Evolutionary conservation across 2,888 invertebrate species (phyloP).

Genomic region (Amiota communis): DNA sequence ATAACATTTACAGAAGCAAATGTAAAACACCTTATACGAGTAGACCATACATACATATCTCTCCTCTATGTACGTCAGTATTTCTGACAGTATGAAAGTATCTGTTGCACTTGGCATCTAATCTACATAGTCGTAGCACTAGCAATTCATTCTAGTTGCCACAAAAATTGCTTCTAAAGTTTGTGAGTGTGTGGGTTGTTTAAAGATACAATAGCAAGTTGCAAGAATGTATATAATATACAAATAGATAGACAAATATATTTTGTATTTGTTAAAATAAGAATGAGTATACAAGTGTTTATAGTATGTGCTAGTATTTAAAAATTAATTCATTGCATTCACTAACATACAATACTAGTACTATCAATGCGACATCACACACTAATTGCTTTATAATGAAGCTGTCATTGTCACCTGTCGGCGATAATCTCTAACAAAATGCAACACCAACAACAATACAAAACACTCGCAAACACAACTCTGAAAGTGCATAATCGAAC

Average conservation of each 20-base stretch:
- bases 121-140: neutral
- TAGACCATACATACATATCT: neutral
- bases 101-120: conserved; percentile 23
- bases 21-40: conserved; percentile 8
- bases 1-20: conserved; percentile 51
- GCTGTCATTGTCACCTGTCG: conserved; percentile 71
- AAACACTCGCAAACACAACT: conserved; percentile 10
- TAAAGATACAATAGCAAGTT: neutral
- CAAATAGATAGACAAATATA: neutral
- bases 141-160: neutral
- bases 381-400: conserved; percentile 69
- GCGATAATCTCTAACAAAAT: conserved; percentile 58
- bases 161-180: conserved; percentile 1
- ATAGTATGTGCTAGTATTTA: neutral
- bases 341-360: neutral
- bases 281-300: neutral
- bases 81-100: conserved; percentile 11
- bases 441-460: conserved; percentile 29
- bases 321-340: conserved; percentile 26
- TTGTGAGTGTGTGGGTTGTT: conserved; percentile 14
- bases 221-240: neutral
- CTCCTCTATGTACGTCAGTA: neutral
- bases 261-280: neutral
- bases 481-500: conserved; percentile 23
- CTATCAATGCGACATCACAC: conserved; percentile 38